A percentile compares a stretch with the other conserved stretches of the same genome.
These are phyloP conservation scores for Aphidoletes aphidimyza DNA, from an alignment of 2,888 invertebrate genomes.

Conservation along the genomic window DNA sequence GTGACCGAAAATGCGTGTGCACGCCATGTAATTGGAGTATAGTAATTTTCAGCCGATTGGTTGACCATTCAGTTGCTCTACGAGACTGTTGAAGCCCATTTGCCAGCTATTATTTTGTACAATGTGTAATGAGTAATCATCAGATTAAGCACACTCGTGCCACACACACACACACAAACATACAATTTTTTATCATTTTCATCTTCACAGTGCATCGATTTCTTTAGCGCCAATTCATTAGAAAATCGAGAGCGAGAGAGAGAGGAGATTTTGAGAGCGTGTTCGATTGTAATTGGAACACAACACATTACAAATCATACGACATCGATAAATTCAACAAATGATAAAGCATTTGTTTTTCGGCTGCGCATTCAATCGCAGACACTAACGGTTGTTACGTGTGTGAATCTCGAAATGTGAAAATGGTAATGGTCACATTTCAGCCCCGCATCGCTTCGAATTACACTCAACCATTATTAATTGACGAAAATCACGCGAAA, in stretches of 20 bases:
- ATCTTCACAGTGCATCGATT: neutral
- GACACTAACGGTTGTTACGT: too few species aligned
- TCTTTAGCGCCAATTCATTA: neutral
- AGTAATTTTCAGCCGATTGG: neutral
- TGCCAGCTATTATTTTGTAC: neutral
- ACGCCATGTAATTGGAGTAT: neutral
- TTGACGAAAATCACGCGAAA: neutral
- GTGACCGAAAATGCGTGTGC: neutral
- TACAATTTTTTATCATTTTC: conserved; percentile 27
- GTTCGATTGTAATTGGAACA: neutral
- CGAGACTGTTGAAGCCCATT: too few species aligned
- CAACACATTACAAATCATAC: neutral
- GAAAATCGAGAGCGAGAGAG: neutral
- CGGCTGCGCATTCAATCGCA: neutral
- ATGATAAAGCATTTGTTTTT: neutral
- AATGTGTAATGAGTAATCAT: neutral
- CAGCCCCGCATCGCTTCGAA: neutral
- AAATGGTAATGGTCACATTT: neutral
- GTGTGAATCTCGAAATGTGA: too few species aligned
- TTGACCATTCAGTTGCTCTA: neutral
- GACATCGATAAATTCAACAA: conserved; percentile 29
- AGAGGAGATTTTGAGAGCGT: neutral
- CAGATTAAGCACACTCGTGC: neutral
- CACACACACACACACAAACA: too few species aligned
- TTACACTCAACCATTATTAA: conserved; percentile 2